Evolutionary conservation across 1,140 invertebrate species (phyloP), one percentile per base, ranked within the genome.

Genomic region (Homarus americanus): DNA sequence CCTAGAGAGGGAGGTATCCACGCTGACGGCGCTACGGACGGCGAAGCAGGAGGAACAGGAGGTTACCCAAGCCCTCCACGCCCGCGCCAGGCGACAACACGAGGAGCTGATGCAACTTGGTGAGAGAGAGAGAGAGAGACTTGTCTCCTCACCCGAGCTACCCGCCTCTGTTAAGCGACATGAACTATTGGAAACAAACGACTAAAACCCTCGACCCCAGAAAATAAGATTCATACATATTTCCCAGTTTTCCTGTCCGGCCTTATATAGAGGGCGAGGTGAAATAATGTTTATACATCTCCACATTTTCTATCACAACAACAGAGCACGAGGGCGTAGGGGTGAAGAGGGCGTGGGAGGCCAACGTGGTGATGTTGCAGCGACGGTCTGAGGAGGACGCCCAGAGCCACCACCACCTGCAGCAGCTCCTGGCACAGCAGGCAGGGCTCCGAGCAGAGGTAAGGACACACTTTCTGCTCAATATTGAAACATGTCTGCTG

Each of bases 101-200:
- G 76, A 87, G n/a, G 86, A 87, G n/a, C 86, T 87, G 58, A 32
- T 58, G 72, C 86, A 87, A 20, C 75, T 87, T 7, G 86, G 86
- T 87, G 28, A 34, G 53, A 38, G 36, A 38, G 44, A 58, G 34
- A 58, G 44, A 34, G 49, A 53, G 1, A 53, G 1, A 49, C n/a
- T n/a, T n/a, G n/a, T n/a, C n/a, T n/a, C n/a, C n/a, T n/a, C n/a
- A n/a, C n/a, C n/a, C n/a, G n/a, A n/a, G n/a, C n/a, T n/a, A n/a
- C n/a, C n/a, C n/a, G n/a, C n/a, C n/a, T n/a, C n/a, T n/a, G n/a
- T n/a, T n/a, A n/a, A n/a, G n/a, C n/a, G n/a, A n/a, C n/a, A n/a
- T n/a, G n/a, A n/a, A n/a, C n/a, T n/a, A n/a, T n/a, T n/a, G n/a
- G n/a, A n/a, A n/a, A n/a, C n/a, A n/a, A n/a, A n/a, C n/a, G n/a